phyloP scores from a whole-genome alignment of 2,797 vertebrate genomes.

The Muraenolepis orangiensis region DNA sequence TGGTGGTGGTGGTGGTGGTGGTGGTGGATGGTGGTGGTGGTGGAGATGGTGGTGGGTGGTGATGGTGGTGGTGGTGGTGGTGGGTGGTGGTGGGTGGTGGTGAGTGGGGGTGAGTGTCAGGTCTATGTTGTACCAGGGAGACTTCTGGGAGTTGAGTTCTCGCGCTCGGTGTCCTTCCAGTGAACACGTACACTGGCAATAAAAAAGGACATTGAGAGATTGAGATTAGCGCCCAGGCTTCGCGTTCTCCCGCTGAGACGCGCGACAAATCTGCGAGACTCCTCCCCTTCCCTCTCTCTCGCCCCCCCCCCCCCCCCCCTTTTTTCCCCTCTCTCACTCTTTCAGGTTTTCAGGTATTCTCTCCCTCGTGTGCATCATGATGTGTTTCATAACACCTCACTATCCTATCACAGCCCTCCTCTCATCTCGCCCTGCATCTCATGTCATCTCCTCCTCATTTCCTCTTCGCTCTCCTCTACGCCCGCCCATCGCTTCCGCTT shows the following conservation, averaged over 20 bases:
- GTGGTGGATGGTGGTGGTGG: too few relatives aligned
- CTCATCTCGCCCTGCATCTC: slow-evolving; percentile 45
- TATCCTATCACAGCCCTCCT: background rate
- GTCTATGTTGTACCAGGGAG: background rate
- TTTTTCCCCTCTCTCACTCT: background rate
- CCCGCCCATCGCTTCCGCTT: too few relatives aligned
- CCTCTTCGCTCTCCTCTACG: slow-evolving; percentile 25
- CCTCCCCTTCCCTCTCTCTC: background rate
- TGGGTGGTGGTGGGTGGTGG: background rate
- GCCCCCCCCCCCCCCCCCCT: background rate
- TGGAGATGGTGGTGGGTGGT: too few relatives aligned
- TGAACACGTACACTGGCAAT: too few relatives aligned
- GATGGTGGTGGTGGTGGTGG: background rate
- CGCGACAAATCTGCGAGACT: too few relatives aligned
- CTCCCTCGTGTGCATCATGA: background rate
- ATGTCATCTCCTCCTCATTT: slow-evolving; percentile 54
- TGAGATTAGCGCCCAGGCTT: background rate
- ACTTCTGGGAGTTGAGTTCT: background rate
- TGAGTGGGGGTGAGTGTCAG: background rate
- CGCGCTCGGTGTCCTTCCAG: too few relatives aligned
- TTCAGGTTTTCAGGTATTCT: background rate
- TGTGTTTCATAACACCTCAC: background rate
- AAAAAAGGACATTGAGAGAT: background rate
- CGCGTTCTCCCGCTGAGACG: background rate
- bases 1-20: too few relatives aligned